Evolutionary conservation across 1,140 invertebrate species (phyloP).

Genomic region (Schlechtendalia chinensis): DNA sequence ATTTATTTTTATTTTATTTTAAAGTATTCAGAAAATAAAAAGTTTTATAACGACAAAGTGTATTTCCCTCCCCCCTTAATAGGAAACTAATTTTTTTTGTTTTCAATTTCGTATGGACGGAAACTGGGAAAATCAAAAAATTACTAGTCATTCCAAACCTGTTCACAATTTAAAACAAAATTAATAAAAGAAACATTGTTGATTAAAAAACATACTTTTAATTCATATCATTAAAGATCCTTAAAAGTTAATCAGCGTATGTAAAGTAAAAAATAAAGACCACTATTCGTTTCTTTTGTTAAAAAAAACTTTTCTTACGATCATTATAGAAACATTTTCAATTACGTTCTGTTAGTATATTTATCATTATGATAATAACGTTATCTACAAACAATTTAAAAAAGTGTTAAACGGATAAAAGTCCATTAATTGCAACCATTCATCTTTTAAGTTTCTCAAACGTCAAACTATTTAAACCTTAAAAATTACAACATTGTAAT

Average conservation of each 20-base stretch:
- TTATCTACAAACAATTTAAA: conserved; percentile 19
- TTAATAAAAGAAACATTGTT: no score
- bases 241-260: neutral
- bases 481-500: conserved; percentile 13
- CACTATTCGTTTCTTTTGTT: neutral
- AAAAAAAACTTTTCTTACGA: neutral
- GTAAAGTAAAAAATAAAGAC: neutral
- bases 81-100: no score
- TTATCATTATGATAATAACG: conserved; percentile 5
- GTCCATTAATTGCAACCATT: conserved; percentile 7
- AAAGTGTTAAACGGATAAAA: neutral
- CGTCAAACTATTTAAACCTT: conserved; percentile 12
- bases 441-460: conserved; percentile 21
- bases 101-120: no score
- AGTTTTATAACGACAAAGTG: no score
- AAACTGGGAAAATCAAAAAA: no score
- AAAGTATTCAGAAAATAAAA: neutral
- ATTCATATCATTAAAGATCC: neutral
- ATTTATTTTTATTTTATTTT: neutral
- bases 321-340: conserved; percentile 3
- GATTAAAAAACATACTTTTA: no score
- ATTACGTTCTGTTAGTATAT: neutral
- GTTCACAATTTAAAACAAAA: no score
- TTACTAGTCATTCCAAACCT: no score
- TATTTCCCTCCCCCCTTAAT: no score